Percentiles rank a stretch among this genome's conserved stretches.
Conservation (phyloP, 1,140 invertebrate species). For the Hesperophylax magnus region DNA sequence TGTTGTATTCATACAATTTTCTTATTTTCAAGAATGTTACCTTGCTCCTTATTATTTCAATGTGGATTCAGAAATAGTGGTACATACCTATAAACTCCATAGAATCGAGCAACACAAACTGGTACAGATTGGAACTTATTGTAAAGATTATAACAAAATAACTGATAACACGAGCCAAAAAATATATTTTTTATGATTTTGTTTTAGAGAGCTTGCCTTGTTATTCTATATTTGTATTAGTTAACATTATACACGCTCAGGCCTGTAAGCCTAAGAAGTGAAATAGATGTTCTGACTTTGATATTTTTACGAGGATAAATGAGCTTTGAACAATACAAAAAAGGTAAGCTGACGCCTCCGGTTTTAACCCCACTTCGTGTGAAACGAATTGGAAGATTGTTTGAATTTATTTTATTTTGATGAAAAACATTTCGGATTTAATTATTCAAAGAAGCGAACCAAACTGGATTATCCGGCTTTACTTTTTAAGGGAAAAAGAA, state of each 20-base stretch:
- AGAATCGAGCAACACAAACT: too few relatives aligned
- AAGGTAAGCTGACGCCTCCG: neutral
- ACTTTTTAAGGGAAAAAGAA: neutral
- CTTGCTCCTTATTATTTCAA: too few relatives aligned
- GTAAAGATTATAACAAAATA: too few relatives aligned
- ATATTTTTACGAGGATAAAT: neutral
- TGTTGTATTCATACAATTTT: too few relatives aligned
- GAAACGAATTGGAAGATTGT: neutral
- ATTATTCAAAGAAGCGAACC: conserved; percentile 21
- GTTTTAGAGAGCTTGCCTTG: too few relatives aligned
- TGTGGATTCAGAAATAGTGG: too few relatives aligned
- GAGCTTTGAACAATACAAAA: neutral
- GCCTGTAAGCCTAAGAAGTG: neutral
- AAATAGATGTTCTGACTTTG: neutral
- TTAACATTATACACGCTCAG: neutral
- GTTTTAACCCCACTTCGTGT: neutral
- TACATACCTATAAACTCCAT: too few relatives aligned
- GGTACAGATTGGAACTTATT: too few relatives aligned
- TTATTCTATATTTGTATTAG: too few relatives aligned
- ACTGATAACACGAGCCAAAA: too few relatives aligned
- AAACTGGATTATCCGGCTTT: conserved; percentile 38
- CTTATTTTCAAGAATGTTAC: too few relatives aligned
- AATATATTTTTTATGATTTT: too few relatives aligned
- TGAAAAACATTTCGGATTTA: conserved; percentile 8
- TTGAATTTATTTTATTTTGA: conserved; percentile 6